phyloP scores from a whole-genome alignment of 2,888 invertebrate genomes.

The Drosophila demipolita region DNA sequence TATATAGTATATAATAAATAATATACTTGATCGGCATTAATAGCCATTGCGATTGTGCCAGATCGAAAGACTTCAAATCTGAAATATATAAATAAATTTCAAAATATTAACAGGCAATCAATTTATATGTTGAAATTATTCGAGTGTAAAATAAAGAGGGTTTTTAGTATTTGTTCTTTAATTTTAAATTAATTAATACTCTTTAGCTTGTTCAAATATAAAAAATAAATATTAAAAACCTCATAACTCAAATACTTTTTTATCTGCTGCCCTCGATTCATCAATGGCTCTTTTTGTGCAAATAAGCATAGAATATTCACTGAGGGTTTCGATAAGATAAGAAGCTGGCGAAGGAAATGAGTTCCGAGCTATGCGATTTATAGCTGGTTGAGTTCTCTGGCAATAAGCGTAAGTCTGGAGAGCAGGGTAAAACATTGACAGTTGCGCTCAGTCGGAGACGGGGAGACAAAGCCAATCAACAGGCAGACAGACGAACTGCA shows the following conservation, averaged over 20 bases:
- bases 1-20: too few relatives aligned
- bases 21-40: too few relatives aligned
- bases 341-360: not conserved
- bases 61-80: not conserved
- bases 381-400: not conserved
- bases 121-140: not conserved
- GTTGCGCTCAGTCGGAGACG: conserved; percentile 6
- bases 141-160: not conserved
- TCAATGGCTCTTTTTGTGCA: not conserved
- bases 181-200: too few relatives aligned
- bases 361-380: not conserved
- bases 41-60: not conserved
- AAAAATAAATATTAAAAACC: not conserved
- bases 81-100: not conserved
- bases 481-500: conserved; percentile 33
- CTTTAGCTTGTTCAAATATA: too few relatives aligned
- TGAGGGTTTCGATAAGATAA: not conserved
- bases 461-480: conserved; percentile 45
- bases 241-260: not conserved
- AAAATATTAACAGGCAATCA: not conserved
- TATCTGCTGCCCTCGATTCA: not conserved
- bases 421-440: conserved; percentile 5
- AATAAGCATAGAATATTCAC: not conserved
- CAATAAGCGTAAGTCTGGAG: not conserved
- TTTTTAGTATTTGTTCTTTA: not conserved